These are phyloP conservation scores for Bombus soroeensis DNA, from an alignment of 1,140 invertebrate genomes.

Conservation along the genomic window DNA sequence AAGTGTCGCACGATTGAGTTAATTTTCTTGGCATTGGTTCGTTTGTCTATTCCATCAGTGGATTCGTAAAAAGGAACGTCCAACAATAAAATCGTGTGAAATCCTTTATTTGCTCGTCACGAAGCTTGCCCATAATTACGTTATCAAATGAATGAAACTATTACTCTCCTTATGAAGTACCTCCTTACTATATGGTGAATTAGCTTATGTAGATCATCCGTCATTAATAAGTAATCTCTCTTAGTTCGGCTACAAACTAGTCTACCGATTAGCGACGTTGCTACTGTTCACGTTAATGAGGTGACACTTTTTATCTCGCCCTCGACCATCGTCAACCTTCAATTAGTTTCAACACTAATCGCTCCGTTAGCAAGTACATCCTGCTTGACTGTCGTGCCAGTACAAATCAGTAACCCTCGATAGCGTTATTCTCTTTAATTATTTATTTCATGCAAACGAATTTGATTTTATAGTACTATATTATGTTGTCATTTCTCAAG, in stretches of 20 bases:
- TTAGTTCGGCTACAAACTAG: slow-evolving; percentile 12
- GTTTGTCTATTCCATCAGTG: not conserved
- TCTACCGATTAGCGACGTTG: slow-evolving; percentile 45
- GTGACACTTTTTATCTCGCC: slow-evolving; percentile 53
- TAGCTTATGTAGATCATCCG: slow-evolving; percentile 37
- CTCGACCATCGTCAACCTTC: slow-evolving; percentile 40
- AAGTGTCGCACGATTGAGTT: not conserved
- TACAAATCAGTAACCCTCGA: not conserved
- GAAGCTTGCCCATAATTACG: slow-evolving; percentile 26
- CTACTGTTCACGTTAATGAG: slow-evolving; percentile 54
- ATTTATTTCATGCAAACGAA: not conserved
- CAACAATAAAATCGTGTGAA: not conserved
- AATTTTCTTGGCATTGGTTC: not conserved
- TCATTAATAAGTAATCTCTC: slow-evolving; percentile 60
- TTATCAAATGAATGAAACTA: slow-evolving; percentile 44
- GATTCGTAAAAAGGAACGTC: not conserved
- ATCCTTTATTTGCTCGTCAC: slow-evolving; percentile 29
- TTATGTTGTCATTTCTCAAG: too few relatives aligned
- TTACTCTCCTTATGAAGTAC: slow-evolving; percentile 18
- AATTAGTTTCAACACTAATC: slow-evolving; percentile 53
- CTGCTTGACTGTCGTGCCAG: slow-evolving; percentile 2
- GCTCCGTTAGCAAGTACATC: slow-evolving; percentile 33
- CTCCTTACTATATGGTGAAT: too few relatives aligned
- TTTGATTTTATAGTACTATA: not conserved
- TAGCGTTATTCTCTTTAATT: not conserved